Conservation (phyloP, 2,113 vertebrate species). For the Carettochelys insculpta region DNA sequence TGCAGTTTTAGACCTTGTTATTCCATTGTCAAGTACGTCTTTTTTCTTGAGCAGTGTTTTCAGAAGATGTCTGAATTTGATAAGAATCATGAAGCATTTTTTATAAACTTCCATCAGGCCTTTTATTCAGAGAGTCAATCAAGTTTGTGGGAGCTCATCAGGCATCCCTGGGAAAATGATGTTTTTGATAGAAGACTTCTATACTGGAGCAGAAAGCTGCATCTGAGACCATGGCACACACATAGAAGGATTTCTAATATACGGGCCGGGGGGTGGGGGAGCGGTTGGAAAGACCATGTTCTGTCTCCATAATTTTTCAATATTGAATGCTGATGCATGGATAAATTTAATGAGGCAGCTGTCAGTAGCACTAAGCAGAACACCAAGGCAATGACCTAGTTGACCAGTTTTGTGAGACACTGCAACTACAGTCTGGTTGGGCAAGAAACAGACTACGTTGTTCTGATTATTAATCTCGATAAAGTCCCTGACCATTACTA, state of each 20-base stretch:
- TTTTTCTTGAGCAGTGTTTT: not conserved
- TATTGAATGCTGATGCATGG: not conserved
- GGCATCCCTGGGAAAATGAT: not conserved
- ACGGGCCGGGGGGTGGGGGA: not conserved
- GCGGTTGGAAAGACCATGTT: not conserved
- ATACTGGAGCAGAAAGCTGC: not conserved
- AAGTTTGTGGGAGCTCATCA: not conserved
- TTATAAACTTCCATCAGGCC: not conserved
- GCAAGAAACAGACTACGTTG: not conserved
- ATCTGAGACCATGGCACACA: not conserved
- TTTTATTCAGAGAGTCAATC: not conserved
- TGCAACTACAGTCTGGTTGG: not conserved
- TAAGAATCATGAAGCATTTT: not conserved
- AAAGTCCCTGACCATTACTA: not conserved
- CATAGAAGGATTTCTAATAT: not conserved
- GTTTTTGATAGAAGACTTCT: not conserved
- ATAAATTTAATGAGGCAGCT: not conserved
- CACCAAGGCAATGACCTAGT: too few relatives aligned
- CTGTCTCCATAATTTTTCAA: not conserved
- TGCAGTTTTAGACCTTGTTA: not conserved
- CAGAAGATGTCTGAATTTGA: not conserved
- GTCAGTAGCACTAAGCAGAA: not conserved
- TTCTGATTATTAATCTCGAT: not conserved
- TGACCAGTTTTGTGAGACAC: not conserved
- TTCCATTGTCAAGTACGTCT: not conserved